Conservation (phyloP, 1,140 invertebrate genomes). For the Rhagoletis zephyria region DNA sequence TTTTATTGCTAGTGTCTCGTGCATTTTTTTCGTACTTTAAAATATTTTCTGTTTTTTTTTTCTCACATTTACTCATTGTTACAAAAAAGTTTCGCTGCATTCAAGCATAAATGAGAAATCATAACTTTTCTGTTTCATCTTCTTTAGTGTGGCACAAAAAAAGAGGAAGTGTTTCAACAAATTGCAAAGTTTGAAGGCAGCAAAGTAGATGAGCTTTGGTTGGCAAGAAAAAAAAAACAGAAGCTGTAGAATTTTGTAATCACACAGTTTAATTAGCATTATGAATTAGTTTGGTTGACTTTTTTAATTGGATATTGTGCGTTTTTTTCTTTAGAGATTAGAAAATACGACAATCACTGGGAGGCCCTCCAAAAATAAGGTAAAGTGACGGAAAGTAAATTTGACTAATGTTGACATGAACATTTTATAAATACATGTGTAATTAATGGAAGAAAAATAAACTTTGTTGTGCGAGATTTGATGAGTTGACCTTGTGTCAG, state of each 20-base stretch:
- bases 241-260: slow-evolving; percentile 12
- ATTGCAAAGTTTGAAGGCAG: slow-evolving; percentile 10
- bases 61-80: slow-evolving; percentile 14
- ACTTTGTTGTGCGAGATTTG: no score
- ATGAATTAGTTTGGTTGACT: slow-evolving; percentile 28
- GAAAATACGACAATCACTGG: neutral
- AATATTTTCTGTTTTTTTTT: no score
- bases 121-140: slow-evolving; percentile 31
- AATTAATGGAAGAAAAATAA: no score
- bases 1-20: neutral
- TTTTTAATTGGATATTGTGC: slow-evolving; percentile 42
- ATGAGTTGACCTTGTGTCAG: no score
- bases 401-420: no score
- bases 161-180: neutral
- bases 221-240: neutral
- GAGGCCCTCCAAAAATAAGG: no score
- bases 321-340: slow-evolving; percentile 11
- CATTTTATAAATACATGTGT: no score
- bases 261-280: slow-evolving; percentile 49
- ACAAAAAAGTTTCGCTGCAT: slow-evolving; percentile 36
- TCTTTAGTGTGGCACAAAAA: no score
- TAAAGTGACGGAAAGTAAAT: no score
- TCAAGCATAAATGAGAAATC: slow-evolving; percentile 50
- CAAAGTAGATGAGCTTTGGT: neutral
- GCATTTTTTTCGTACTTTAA: neutral